Conservation (phyloP, 1,140 invertebrate genomes). For the Trichomalopsis sarcophagae region DNA sequence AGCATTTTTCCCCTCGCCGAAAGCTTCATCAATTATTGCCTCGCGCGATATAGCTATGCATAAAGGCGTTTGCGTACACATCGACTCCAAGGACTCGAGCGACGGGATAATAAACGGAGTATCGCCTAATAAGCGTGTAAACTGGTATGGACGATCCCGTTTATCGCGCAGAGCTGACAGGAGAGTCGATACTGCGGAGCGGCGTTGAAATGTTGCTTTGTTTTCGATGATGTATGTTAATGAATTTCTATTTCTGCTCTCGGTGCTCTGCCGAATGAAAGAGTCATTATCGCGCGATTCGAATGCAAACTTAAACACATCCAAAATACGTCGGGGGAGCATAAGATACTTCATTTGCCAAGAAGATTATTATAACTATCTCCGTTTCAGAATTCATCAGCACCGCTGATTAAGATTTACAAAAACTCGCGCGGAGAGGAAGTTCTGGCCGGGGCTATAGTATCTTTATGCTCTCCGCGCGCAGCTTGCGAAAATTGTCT, state of each 20-base stretch:
- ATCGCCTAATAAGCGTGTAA: not conserved
- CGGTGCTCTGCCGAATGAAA: no score
- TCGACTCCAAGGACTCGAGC: not conserved
- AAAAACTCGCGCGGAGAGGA: not conserved
- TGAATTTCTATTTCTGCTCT: not conserved
- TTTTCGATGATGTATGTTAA: not conserved
- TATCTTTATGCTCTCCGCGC: not conserved
- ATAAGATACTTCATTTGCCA: no score
- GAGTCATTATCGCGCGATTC: no score
- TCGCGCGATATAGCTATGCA: no score
- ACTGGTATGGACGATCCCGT: not conserved
- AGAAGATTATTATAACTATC: not conserved
- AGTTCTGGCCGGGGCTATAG: not conserved
- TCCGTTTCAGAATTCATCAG: not conserved
- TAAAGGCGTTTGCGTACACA: not conserved
- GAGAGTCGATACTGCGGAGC: not conserved
- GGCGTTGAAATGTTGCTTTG: not conserved
- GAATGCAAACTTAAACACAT: not conserved
- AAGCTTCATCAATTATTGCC: no score
- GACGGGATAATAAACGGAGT: constrained; percentile 20
- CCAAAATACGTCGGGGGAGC: no score
- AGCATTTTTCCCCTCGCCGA: no score
- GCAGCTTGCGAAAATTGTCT: not conserved
- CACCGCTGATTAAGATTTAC: not conserved
- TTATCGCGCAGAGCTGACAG: not conserved